Evolutionary conservation across 2,888 invertebrate genomes (phyloP).

Genomic region (Gerris lacustris): DNA sequence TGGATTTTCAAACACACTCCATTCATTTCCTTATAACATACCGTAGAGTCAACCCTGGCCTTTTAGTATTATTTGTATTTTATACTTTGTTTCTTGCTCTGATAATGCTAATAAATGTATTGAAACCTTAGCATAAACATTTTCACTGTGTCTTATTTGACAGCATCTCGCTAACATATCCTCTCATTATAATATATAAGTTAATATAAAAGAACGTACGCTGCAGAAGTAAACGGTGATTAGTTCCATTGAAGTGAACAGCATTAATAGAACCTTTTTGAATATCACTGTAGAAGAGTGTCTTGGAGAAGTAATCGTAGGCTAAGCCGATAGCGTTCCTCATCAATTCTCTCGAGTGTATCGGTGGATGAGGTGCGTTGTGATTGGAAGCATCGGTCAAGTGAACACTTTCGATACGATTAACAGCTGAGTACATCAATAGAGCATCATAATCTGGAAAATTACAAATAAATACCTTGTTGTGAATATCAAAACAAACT

Average conservation of each 20-base stretch:
- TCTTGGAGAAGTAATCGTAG: constrained; percentile 55
- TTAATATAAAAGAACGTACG: constrained; percentile 38
- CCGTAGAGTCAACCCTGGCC: too few relatives aligned
- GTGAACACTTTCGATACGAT: constrained; percentile 68
- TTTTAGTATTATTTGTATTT: too few relatives aligned
- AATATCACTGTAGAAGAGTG: constrained; percentile 79
- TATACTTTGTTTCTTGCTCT: too few relatives aligned
- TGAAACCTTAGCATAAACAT: too few relatives aligned
- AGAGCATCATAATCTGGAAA: constrained; percentile 61
- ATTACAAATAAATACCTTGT: neutral
- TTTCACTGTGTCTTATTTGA: too few relatives aligned
- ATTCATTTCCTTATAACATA: too few relatives aligned
- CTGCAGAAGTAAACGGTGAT: constrained; percentile 55
- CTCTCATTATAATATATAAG: neutral
- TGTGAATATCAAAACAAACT: too few relatives aligned
- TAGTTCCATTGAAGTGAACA: constrained; percentile 66
- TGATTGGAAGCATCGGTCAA: constrained; percentile 53
- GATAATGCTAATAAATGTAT: too few relatives aligned
- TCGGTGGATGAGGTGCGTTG: constrained; percentile 64
- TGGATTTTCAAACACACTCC: too few relatives aligned
- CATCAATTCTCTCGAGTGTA: constrained; percentile 58
- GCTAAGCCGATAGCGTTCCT: constrained; percentile 72
- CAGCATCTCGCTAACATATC: too few relatives aligned
- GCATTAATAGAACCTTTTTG: constrained; percentile 72
- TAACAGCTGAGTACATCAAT: constrained; percentile 69